Conservation (phyloP, 2,888 invertebrate genomes). For the Gerris lacustris region DNA sequence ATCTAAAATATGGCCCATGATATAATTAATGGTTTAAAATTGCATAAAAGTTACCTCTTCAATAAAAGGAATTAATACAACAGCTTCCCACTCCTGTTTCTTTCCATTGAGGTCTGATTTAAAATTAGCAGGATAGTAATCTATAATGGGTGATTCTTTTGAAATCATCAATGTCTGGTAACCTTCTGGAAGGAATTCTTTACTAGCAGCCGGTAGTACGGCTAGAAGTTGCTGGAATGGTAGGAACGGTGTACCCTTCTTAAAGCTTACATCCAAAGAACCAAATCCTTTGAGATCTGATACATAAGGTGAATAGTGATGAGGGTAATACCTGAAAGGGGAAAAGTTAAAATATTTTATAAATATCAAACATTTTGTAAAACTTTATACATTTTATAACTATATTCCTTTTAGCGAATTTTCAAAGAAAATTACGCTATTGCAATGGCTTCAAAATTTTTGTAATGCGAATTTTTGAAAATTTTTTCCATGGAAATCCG, state of each 20-base stretch:
- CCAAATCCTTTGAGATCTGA: slow-evolving; percentile 80
- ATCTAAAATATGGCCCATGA: too few relatives aligned
- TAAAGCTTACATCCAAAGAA: slow-evolving; percentile 24
- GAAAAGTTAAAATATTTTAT: too few relatives aligned
- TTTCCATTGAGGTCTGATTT: slow-evolving; percentile 93
- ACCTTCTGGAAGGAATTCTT: slow-evolving; percentile 58
- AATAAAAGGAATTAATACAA: slow-evolving; percentile 86
- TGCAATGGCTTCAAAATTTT: too few relatives aligned
- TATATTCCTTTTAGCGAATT: too few relatives aligned
- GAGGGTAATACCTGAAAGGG: slow-evolving; percentile 59
- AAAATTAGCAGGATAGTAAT: slow-evolving; percentile 85
- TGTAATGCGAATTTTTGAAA: too few relatives aligned
- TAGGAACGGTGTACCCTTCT: slow-evolving; percentile 53
- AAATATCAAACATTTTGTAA: too few relatives aligned
- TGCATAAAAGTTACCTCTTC: slow-evolving; percentile 48
- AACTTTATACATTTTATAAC: too few relatives aligned
- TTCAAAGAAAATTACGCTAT: too few relatives aligned
- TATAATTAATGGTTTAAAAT: too few relatives aligned
- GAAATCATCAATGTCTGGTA: slow-evolving; percentile 70
- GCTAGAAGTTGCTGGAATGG: slow-evolving; percentile 82
- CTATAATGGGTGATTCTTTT: slow-evolving; percentile 64
- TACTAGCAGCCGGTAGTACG: slow-evolving; percentile 71
- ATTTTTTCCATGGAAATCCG: too few relatives aligned
- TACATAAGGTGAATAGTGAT: slow-evolving; percentile 93
- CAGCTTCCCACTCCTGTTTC: slow-evolving; percentile 90